Conservation (phyloP, 2,113 vertebrate genomes). For the Bucco capensis region DNA sequence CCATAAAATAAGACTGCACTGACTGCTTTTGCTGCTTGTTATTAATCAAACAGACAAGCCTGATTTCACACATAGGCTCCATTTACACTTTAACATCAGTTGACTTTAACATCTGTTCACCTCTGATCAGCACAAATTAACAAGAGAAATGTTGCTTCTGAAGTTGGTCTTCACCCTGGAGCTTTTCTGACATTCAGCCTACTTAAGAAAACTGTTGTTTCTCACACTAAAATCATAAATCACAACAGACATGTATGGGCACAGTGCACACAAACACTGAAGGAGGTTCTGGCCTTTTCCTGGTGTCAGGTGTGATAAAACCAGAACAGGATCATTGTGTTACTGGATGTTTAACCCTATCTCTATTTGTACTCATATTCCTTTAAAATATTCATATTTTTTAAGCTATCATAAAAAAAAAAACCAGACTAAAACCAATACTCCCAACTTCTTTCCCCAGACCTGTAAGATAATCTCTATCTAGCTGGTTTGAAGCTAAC, state of each 20-base stretch:
- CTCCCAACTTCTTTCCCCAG: rapidly evolving
- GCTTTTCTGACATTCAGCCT: background rate
- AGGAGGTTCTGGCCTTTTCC: background rate
- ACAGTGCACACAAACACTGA: background rate
- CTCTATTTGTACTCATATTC: background rate
- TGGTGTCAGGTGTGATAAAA: background rate
- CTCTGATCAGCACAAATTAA: background rate
- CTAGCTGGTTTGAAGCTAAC: background rate
- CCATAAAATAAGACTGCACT: background rate
- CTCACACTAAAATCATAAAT: slow-evolving; percentile 2
- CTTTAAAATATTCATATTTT: background rate
- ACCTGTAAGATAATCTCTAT: background rate
- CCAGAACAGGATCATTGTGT: background rate
- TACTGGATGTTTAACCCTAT: background rate
- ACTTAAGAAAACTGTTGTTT: slow-evolving; percentile 1
- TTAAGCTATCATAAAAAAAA: background rate
- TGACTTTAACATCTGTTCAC: background rate
- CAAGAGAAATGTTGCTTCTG: background rate
- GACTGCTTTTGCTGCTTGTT: background rate
- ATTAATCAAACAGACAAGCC: background rate
- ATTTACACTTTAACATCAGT: background rate
- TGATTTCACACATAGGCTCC: background rate
- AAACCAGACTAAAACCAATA: background rate
- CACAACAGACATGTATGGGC: background rate
- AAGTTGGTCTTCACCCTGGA: background rate